Conservation (phyloP, 2,888 invertebrate genomes). For the Lasioglossum calceatum region DNA sequence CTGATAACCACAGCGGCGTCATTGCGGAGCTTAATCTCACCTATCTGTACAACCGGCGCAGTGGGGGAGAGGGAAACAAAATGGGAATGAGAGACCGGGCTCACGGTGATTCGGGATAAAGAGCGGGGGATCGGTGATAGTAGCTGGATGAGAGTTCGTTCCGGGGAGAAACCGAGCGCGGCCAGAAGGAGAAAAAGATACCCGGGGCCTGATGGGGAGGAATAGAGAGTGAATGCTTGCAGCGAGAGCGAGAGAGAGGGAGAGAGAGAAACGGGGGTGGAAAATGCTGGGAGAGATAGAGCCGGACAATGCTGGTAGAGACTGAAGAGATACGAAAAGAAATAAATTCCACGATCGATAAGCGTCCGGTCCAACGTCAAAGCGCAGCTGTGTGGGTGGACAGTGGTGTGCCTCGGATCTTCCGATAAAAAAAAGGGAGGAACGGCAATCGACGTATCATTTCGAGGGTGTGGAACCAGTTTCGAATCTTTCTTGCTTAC, state of each 20-base stretch:
- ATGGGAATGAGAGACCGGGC: constrained; percentile 65
- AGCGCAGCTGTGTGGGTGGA: constrained; percentile 58
- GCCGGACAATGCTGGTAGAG: constrained; percentile 59
- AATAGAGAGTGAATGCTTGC: constrained; percentile 2
- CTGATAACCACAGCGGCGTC: constrained; percentile 75
- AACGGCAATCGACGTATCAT: constrained; percentile 49
- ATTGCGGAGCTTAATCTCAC: constrained; percentile 75
- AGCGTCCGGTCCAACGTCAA: constrained; percentile 74
- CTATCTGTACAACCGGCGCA: constrained; percentile 63
- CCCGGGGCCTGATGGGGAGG: constrained; percentile 3
- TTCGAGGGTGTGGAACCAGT: constrained; percentile 25
- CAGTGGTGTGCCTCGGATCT: constrained; percentile 66
- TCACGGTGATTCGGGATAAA: constrained; percentile 69
- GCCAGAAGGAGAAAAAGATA: constrained; percentile 23
- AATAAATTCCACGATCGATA: constrained; percentile 80
- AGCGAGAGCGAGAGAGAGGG: background rate
- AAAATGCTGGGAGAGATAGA: constrained; percentile 34
- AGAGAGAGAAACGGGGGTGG: constrained; percentile 12
- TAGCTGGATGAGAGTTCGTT: constrained; percentile 56
- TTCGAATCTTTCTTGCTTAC: constrained; percentile 38
- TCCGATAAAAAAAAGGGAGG: constrained; percentile 63
- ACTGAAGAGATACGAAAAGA: constrained; percentile 72
- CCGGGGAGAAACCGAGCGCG: constrained; percentile 32
- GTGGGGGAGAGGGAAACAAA: constrained; percentile 58
- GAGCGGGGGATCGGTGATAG: constrained; percentile 64